Evolutionary conservation across 2,888 invertebrate genomes (phyloP), one percentile per base, ranked within the genome.

Genomic region (Gastrophysa polygoni): DNA sequence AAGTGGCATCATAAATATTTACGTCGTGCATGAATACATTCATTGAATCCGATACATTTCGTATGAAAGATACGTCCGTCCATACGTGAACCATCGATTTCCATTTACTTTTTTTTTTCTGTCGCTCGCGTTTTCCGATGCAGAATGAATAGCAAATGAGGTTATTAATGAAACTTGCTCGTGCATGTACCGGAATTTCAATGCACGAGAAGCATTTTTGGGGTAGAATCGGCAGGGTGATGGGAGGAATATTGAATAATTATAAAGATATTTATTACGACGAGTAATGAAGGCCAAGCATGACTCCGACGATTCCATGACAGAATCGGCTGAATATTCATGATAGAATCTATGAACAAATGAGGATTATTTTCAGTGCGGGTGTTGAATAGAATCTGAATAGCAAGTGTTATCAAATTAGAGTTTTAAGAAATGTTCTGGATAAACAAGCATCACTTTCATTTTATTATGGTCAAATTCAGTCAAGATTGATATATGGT

Each of bases 81-180:
- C 21, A 28, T 21, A 38, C 38, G 34, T 17, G 52, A 52, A 21
- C 20, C 52, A 52, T 34, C 44, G 54, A 54, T 54, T 54, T 54
- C 54, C 44, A 54, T 61, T 61, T 38, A 28, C 18, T 18, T 61
- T 61, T 60, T 51, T 59, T 28, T 29, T 24, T 49, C 47, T 50
- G 51, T 47, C 61, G 47, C 52, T 49, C 10, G 60, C 60, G 44
- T 61, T 47, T 61, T 51, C 28, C 18, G 57, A 51, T 57, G 44
- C 51, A 29, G 38, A 57, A 61, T 61, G 61, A 61, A 57, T 61
- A 38, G 46, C 51, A 47, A 50, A 57, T 52, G 57, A 47, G 57
- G 57, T 61, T 57, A 61, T 57, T 57, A 61, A 57, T 57, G 51
- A 61, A 46, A 52, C 61, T 57, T 61, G 57, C n/a, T 28, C n/a